Evolutionary conservation across 2,797 vertebrate genomes (phyloP), one percentile per base, ranked within the genome.

Genomic region (Mycteria americana): DNA sequence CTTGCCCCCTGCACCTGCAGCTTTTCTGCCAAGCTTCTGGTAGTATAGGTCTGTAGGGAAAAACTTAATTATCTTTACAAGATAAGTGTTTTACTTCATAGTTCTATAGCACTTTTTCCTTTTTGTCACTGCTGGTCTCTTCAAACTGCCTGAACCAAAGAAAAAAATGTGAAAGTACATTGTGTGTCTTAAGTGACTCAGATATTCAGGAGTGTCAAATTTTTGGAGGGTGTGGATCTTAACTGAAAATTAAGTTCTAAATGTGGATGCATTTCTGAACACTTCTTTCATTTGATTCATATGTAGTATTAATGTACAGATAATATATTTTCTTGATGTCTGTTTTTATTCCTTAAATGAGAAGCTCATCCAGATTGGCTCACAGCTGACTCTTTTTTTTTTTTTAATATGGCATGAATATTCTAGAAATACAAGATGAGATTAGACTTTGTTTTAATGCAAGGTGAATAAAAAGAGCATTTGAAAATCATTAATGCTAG

Each of bases 161-260:
- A 6, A 43, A 37, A 39, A 69, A 50, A 0, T 0, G 0, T 24
- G 21, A 2, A 30, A 57, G n/a, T n/a, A 9, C 3, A 0, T 45
- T 39, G 7, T 62, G 7, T 43, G 13, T 62, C 54, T 83, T 11
- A 33, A 73, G 18, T 81, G 9, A 41, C 59, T 73, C 14, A 15
- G 6, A 22, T 65, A 27, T 24, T 84, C 5, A 16, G 23, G 69
- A 62, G 17, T 37, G 41, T 15, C 9, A 28, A 0, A 7, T 54
- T 50, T 84, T 68, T 84, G 39, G 59, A 50, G 30, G 30, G 14
- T 33, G 59, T 19, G n/a, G 37, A 23, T 68, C 39, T 41, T 50
- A 59, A 37, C 35, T 59, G 56, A 39, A 62, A 76, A 37, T 62
- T 2, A 43, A 76, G 45, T 77, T 84, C 48, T 72, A n/a, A 51